phyloP scores from a whole-genome alignment of 30 jellyfish, hydroid and myxozoan genomes.

The Morbakka virulenta region DNA sequence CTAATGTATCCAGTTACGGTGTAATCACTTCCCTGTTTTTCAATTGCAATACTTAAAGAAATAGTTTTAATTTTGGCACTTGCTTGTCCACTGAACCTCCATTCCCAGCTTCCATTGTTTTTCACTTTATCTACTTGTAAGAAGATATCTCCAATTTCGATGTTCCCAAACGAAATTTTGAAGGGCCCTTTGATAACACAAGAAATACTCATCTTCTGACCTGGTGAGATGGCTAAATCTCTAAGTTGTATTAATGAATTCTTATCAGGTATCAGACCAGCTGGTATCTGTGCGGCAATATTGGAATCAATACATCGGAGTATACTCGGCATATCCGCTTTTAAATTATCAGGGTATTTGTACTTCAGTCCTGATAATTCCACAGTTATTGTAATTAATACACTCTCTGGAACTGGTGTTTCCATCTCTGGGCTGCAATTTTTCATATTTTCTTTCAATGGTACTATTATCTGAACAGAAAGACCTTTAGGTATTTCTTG shows the following conservation, averaged over 20 bases:
- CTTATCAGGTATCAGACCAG: conserved; percentile 38
- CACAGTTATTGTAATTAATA: conserved; percentile 27
- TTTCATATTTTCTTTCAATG: conserved; percentile 53
- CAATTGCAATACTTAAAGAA: conserved; percentile 40
- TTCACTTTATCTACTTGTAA: conserved; percentile 18
- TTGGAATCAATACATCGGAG: conserved; percentile 50
- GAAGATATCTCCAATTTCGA: conserved; percentile 23
- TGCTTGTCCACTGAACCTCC: conserved; percentile 25
- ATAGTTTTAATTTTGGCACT: conserved; percentile 30
- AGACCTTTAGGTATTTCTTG: conserved; percentile 48
- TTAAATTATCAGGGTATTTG: conserved; percentile 41
- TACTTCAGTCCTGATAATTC: conserved; percentile 37
- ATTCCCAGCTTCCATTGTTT: too few species aligned
- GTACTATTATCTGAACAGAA: conserved; percentile 39
- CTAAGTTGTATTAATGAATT: conserved; percentile 42
- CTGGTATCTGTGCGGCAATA: conserved; percentile 46
- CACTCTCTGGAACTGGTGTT: conserved; percentile 52
- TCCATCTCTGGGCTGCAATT: too few species aligned
- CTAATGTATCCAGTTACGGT: conserved; percentile 42
- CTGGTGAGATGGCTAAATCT: conserved; percentile 24
- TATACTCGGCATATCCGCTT: conserved; percentile 49
- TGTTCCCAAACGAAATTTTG: conserved; percentile 46
- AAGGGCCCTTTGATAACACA: conserved; percentile 45
- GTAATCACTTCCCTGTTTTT: conserved; percentile 36
- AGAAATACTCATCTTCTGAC: conserved; percentile 15